Evolutionary conservation across 2,113 vertebrate species (phyloP).

Genomic region (Colius striatus): DNA sequence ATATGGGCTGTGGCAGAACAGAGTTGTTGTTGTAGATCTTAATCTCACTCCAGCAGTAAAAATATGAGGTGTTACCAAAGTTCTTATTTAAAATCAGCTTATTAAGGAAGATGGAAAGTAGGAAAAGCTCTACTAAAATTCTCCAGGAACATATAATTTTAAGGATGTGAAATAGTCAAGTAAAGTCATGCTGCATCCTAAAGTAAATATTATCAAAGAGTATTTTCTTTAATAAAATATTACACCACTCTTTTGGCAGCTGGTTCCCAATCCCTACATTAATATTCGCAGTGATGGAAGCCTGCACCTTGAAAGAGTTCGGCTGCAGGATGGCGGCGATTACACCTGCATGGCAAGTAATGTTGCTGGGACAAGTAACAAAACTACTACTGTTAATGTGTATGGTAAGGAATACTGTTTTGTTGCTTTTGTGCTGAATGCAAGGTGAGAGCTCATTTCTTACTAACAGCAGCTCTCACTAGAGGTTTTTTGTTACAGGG

Average conservation of each 20-base stretch:
- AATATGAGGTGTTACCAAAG: background rate
- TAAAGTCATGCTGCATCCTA: fast-evolving
- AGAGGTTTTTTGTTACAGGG: background rate
- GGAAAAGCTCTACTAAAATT: background rate
- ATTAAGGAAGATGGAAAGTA: background rate
- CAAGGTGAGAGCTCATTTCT: background rate
- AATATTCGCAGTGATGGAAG: conserved; percentile 89
- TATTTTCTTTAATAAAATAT: background rate
- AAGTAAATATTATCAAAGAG: background rate
- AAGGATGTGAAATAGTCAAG: background rate
- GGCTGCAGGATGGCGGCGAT: conserved; percentile 85
- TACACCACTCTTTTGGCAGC: conserved; percentile 65
- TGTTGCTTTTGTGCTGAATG: background rate
- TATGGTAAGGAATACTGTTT: conserved; percentile 77
- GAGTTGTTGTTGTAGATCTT: background rate
- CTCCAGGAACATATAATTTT: background rate
- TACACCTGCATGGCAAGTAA: conserved; percentile 93
- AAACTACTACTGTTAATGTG: conserved; percentile 84
- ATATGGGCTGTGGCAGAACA: background rate
- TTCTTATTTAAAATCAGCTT: background rate
- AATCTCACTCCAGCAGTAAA: background rate
- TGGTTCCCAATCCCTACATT: conserved; percentile 87
- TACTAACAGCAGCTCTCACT: background rate
- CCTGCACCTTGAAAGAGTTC: conserved; percentile 90
- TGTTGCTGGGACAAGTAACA: conserved; percentile 85